Conservation (phyloP, 2,888 invertebrate species). For the Eupithecia abbreviata region DNA sequence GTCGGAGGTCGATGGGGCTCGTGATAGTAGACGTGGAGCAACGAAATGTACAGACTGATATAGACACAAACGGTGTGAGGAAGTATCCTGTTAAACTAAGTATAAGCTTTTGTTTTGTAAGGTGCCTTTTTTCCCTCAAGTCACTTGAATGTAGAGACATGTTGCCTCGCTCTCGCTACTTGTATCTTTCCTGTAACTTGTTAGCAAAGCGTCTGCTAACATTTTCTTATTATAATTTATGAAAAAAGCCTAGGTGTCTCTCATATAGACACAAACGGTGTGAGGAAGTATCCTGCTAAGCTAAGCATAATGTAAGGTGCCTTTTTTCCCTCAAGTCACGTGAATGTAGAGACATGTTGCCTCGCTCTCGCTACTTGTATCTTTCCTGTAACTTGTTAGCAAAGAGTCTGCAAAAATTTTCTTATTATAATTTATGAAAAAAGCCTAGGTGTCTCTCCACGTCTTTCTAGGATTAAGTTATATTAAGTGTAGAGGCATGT, state of each 20-base stretch:
- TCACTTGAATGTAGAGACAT: neutral
- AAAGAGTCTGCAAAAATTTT: neutral
- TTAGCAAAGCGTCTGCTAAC: neutral
- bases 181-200: neutral
- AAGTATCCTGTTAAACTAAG: neutral
- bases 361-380: neutral
- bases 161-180: neutral
- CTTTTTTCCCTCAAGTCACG: neutral
- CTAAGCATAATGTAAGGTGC: neutral
- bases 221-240: neutral
- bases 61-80: neutral
- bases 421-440: neutral
- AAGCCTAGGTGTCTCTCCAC: neutral
- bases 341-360: neutral
- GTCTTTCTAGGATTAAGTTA: neutral
- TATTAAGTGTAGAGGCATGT: too few species aligned
- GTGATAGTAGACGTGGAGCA: constrained; percentile 37
- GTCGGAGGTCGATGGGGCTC: constrained; percentile 41
- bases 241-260: too few species aligned
- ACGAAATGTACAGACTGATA: neutral
- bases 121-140: neutral
- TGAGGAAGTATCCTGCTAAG: neutral
- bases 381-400: neutral
- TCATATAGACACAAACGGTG: neutral
- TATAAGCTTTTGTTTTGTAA: neutral